phyloP scores from a whole-genome alignment of 92 coral and sea anemone genomes.

The Epizoanthus scotinus region DNA sequence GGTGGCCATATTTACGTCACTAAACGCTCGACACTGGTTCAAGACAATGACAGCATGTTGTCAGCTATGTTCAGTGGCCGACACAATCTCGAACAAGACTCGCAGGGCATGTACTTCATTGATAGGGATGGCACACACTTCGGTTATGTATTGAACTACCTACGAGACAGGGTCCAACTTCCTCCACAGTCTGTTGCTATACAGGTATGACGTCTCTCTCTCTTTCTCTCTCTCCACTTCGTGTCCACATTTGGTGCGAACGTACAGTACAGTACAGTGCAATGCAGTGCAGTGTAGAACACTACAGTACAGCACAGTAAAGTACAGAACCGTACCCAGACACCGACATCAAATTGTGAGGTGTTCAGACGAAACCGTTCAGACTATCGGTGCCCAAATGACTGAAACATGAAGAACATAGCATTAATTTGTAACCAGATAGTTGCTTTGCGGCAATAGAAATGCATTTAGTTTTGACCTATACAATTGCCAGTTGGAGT shows the following conservation, averaged over 20 bases:
- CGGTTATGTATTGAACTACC: constrained; percentile 73
- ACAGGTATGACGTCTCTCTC: constrained; percentile 63
- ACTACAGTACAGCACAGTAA: too few relatives aligned
- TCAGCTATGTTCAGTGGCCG: constrained; percentile 95
- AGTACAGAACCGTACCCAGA: too few relatives aligned
- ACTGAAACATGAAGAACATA: too few relatives aligned
- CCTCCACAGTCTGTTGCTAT: constrained; percentile 72
- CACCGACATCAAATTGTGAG: too few relatives aligned
- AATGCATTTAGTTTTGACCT: too few relatives aligned
- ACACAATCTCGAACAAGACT: constrained; percentile 78
- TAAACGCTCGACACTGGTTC: constrained; percentile 76
- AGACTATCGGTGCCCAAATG: too few relatives aligned
- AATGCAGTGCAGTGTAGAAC: too few relatives aligned
- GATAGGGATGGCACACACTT: constrained; percentile 91
- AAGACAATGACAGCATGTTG: constrained; percentile 84
- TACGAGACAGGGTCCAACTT: constrained; percentile 73
- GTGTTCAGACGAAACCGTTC: too few relatives aligned
- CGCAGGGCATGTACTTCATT: constrained; percentile 90
- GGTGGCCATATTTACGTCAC: constrained; percentile 89
- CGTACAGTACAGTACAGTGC: too few relatives aligned
- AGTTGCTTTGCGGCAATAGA: too few relatives aligned
- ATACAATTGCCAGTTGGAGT: too few relatives aligned
- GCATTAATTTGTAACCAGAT: too few relatives aligned
- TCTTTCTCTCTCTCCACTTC: background rate
- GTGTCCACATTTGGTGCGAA: background rate